Evolutionary conservation across 2,888 invertebrate species (phyloP).

Genomic region (Drosophila barbarae): DNA sequence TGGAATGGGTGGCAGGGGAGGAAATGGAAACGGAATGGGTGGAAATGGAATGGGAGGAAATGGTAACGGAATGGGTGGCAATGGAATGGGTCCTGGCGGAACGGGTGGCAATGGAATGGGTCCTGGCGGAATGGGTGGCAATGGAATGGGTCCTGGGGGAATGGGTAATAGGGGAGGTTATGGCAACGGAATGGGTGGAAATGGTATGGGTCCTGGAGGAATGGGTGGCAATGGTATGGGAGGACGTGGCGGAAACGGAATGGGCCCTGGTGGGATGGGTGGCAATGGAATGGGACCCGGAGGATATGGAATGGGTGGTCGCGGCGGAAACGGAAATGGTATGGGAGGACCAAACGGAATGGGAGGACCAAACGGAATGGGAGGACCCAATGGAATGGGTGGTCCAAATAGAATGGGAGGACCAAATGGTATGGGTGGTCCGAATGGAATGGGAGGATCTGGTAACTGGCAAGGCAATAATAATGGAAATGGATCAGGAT

Average conservation of each 20-base stretch:
- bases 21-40: constrained; percentile 5
- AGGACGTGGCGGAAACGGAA: constrained; percentile 15
- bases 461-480: constrained; percentile 19
- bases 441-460: constrained; percentile 16
- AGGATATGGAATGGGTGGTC: constrained; percentile 1
- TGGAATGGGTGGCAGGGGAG: constrained; percentile 11
- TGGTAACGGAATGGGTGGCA: constrained; percentile 10
- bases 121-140: not conserved
- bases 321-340: not conserved
- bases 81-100: constrained; percentile 3
- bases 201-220: constrained; percentile 14
- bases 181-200: constrained; percentile 6
- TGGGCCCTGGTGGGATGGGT: constrained; percentile 16
- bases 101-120: constrained; percentile 15
- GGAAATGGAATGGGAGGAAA: not conserved
- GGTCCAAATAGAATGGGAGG: constrained; percentile 10
- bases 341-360: constrained; percentile 14
- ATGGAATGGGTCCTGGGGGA: constrained; percentile 1
- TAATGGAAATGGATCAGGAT: constrained; percentile 3
- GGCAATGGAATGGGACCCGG: constrained; percentile 1
- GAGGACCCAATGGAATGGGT: constrained; percentile 7
- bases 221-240: constrained; percentile 22
- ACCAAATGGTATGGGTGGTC: constrained; percentile 12
- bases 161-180: not conserved
- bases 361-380: constrained; percentile 17